Base-by-base conservation (phyloP, 2,113 vertebrate species). In the Odontesthes bonariensis region DNA sequence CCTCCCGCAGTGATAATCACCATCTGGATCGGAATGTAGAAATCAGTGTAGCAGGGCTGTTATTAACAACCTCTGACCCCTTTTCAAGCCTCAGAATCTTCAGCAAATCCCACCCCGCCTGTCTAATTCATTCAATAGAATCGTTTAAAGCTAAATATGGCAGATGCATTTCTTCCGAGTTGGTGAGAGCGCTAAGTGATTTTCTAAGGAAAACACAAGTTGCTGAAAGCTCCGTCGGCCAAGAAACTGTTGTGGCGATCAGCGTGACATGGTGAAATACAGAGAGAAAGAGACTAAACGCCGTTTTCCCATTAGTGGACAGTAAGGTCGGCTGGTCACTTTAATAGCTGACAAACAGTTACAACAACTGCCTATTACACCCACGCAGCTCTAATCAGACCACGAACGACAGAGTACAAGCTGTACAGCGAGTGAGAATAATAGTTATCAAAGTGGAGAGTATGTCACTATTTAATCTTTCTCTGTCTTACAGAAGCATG, bases 351-450 rank as follows among this genome's bases (percentile, higher is more conserved):
- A 88, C 75, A 73, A 85, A 82, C 75, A 73, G 33, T 55, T 71
- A 62, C 66, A 82, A 80, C 86, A 86, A 88, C 85, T 88, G 88
- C 63, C 80, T 80, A 81, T 89, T 83, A 79, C 81, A 44, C 82
- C 75, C 68, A 83, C 61, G 35, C 69, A 58, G 51, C 73, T 74
- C 53, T 72, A 75, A 87, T 86, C 82, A 73, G 67, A 38, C 73
- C 32, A 11, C 63, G 77, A 68, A 63, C 75, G 47, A 72, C 73
- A 69, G 63, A 69, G 66, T 8, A 44, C 71, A 73, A 16, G 44
- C 66, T 22, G 6, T 60, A 72, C n/a, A 20, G 16, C 20, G 73
- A 35, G 71, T 46, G 53, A 67, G 62, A 64, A 54, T 22, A 71
- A 82, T 59, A 76, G 72, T 44, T 4, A 51, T 72, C 61, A 33